Evolutionary conservation across 2,888 invertebrate genomes (phyloP).

Genomic region (Acronicta psi): DNA sequence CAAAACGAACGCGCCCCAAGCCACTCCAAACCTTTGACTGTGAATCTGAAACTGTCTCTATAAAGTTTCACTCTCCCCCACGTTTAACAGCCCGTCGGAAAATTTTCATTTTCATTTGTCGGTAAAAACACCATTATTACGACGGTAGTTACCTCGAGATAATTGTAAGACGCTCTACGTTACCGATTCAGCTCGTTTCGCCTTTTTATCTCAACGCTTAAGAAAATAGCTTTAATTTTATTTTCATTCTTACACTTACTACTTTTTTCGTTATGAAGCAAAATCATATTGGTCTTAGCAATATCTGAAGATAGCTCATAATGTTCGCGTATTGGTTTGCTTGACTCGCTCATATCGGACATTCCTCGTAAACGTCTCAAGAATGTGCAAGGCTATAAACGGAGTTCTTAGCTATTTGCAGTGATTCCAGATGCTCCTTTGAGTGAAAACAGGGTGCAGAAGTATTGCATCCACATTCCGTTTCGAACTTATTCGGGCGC

Average conservation of each 20-base stretch:
- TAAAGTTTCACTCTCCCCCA: slow-evolving; percentile 47
- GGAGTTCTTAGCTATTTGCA: slow-evolving; percentile 65
- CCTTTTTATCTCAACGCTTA: slow-evolving; percentile 9
- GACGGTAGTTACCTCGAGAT: slow-evolving; percentile 55
- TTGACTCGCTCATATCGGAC: slow-evolving; percentile 66
- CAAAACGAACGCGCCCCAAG: slow-evolving; percentile 59
- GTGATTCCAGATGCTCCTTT: slow-evolving; percentile 68
- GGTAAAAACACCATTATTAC: slow-evolving; percentile 67
- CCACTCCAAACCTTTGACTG: slow-evolving; percentile 66
- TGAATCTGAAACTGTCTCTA: slow-evolving; percentile 63
- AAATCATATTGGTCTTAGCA: slow-evolving; percentile 31
- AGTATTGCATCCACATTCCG: slow-evolving; percentile 63
- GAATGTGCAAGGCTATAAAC: slow-evolving; percentile 65
- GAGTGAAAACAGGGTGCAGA: slow-evolving; percentile 59
- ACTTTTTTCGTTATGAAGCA: slow-evolving; percentile 2
- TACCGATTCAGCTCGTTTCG: slow-evolving; percentile 30
- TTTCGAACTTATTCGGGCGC: slow-evolving; percentile 30
- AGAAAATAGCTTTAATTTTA: slow-evolving; percentile 20
- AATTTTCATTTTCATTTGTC: slow-evolving; percentile 69
- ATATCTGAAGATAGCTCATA: slow-evolving; percentile 58
- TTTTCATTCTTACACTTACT: slow-evolving; percentile 10
- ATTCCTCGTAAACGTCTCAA: slow-evolving; percentile 65
- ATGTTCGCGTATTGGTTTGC: slow-evolving; percentile 54
- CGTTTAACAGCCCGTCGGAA: slow-evolving; percentile 61
- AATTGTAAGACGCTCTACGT: slow-evolving; percentile 59